These are phyloP conservation scores for Mormyrops boulengeri DNA, from an alignment of 2,797 vertebrate species.

Conservation along the genomic window DNA sequence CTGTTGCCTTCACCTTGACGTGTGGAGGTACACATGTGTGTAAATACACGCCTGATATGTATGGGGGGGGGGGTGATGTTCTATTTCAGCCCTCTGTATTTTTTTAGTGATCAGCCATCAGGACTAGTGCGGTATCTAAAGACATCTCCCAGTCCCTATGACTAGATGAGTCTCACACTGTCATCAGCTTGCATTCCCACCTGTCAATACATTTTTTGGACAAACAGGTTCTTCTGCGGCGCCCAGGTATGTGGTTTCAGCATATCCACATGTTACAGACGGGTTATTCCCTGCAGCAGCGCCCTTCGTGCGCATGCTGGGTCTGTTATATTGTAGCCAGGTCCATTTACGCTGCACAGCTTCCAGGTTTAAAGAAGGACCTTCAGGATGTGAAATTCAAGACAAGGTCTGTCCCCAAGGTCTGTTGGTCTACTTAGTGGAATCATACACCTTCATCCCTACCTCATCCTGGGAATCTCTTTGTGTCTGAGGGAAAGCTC, in stretches of 20 bases:
- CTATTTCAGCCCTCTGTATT: background rate
- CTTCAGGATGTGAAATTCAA: background rate
- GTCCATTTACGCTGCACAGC: background rate
- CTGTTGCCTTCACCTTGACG: background rate
- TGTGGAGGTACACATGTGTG: background rate
- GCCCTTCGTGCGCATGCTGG: background rate
- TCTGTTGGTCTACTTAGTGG: background rate
- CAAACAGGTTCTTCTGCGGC: background rate
- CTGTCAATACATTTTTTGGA: background rate
- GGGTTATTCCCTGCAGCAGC: background rate
- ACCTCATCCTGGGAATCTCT: background rate
- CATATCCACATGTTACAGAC: background rate
- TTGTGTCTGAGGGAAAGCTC: background rate
- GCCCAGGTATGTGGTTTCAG: background rate
- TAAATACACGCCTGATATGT: background rate
- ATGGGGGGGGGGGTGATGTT: background rate
- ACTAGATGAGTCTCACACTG: background rate
- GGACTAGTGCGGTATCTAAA: background rate
- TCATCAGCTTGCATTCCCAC: background rate
- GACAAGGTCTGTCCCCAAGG: background rate
- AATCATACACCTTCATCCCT: background rate
- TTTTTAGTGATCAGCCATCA: background rate
- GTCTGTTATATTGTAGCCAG: background rate
- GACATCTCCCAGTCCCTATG: background rate
- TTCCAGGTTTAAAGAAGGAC: background rate